Conservation (phyloP, 2,888 invertebrate species). For the Abrostola tripartita region DNA sequence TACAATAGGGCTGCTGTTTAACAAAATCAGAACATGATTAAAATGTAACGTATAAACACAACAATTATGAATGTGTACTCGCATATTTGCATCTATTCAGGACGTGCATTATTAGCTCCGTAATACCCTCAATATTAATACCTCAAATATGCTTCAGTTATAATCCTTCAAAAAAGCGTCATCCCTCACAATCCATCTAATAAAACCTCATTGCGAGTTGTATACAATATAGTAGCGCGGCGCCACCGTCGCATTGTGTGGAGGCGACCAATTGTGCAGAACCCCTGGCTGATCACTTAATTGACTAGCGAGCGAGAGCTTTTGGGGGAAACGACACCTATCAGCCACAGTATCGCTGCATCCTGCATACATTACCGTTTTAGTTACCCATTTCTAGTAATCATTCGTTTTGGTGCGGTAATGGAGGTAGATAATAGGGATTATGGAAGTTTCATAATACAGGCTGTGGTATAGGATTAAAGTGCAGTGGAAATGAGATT, state of each 20-base stretch:
- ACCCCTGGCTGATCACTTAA: conserved; percentile 87
- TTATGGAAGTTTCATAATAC: conserved; percentile 36
- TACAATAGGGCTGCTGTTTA: too few relatives aligned
- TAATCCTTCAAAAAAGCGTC: conserved; percentile 71
- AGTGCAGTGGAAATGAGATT: conserved; percentile 85
- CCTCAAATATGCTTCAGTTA: conserved; percentile 61
- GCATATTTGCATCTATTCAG: conserved; percentile 52
- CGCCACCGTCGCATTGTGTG: conserved; percentile 81
- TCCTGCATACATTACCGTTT: conserved; percentile 59
- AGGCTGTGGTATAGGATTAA: conserved; percentile 69
- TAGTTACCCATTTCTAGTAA: neutral
- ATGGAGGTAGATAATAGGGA: conserved; percentile 47
- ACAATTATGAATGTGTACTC: conserved; percentile 40
- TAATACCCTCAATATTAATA: conserved; percentile 55
- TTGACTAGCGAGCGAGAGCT: conserved; percentile 84
- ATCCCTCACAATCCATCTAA: conserved; percentile 77
- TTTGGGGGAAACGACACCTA: conserved; percentile 66
- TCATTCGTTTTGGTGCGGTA: conserved; percentile 19
- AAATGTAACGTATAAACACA: conserved; percentile 37
- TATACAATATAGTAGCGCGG: conserved; percentile 68
- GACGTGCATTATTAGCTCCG: conserved; percentile 46
- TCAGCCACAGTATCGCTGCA: conserved; percentile 33
- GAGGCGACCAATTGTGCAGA: conserved; percentile 86
- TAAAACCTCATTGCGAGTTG: conserved; percentile 73
- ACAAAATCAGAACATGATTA: conserved; percentile 3